These are phyloP conservation scores for Epinephelus cyanopodus DNA, from an alignment of 2,113 vertebrate species.

Conservation along the genomic window DNA sequence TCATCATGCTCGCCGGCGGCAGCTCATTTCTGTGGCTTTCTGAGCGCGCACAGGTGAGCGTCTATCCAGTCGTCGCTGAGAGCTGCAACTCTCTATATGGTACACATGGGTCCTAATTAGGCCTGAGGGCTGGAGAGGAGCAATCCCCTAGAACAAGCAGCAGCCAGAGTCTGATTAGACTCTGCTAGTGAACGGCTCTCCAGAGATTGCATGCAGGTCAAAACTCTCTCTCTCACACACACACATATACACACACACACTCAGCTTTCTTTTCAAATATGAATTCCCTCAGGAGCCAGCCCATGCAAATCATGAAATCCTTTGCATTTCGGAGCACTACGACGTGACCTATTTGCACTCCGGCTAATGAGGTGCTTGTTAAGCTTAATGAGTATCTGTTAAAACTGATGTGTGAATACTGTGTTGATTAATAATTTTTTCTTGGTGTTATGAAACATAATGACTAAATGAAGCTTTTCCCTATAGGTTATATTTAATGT, in stretches of 20 bases:
- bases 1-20: constrained; percentile 60
- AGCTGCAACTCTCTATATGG: constrained; percentile 65
- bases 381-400: constrained; percentile 69
- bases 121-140: constrained; percentile 76
- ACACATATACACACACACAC: constrained; percentile 30
- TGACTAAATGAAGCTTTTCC: constrained; percentile 18
- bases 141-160: constrained; percentile 72
- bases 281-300: constrained; percentile 55
- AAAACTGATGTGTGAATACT: constrained; percentile 35
- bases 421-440: constrained; percentile 38
- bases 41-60: constrained; percentile 71
- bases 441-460: constrained; percentile 18
- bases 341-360: constrained; percentile 70
- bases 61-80: constrained; percentile 51
- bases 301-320: constrained; percentile 70
- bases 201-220: constrained; percentile 79
- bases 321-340: constrained; percentile 41
- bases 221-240: constrained; percentile 48
- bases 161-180: constrained; percentile 77
- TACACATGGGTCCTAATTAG: constrained; percentile 84
- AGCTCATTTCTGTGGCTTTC: constrained; percentile 67
- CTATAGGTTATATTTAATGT: background rate
- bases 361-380: constrained; percentile 68
- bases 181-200: constrained; percentile 72
- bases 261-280: constrained; percentile 59